Evolutionary conservation across 1,140 invertebrate genomes (phyloP).

Genomic region (Lordiphosa clarofinis): DNA sequence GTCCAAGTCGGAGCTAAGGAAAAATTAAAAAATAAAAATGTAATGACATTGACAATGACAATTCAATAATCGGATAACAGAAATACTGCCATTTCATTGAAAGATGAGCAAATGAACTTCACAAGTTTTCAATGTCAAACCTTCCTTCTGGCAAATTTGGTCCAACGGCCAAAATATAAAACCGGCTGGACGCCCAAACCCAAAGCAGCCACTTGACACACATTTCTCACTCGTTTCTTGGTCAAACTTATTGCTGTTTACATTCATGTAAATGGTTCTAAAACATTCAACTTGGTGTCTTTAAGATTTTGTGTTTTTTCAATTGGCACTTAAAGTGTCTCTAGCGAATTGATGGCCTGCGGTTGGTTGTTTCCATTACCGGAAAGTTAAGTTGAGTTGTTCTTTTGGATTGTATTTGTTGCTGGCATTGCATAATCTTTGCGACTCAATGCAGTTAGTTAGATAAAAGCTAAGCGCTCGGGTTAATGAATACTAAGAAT

Average conservation of each 20-base stretch:
- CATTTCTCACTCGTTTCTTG: slow-evolving; percentile 47
- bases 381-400: slow-evolving; percentile 36
- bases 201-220: slow-evolving; percentile 42
- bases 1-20: slow-evolving; percentile 85
- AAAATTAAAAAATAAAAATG: slow-evolving; percentile 33
- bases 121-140: slow-evolving; percentile 40
- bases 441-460: not conserved
- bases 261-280: slow-evolving; percentile 23
- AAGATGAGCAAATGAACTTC: slow-evolving; percentile 29
- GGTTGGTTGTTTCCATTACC: slow-evolving; percentile 35
- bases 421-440: slow-evolving; percentile 23
- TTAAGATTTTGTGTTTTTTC: slow-evolving; percentile 19
- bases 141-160: slow-evolving; percentile 18
- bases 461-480: too few relatives aligned
- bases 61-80: slow-evolving; percentile 26
- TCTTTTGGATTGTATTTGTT: slow-evolving; percentile 25
- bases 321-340: slow-evolving; percentile 25
- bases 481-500: too few relatives aligned
- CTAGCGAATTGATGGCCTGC: slow-evolving; percentile 16
- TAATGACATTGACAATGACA: slow-evolving; percentile 68
- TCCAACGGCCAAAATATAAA: slow-evolving; percentile 18
- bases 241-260: slow-evolving; percentile 18
- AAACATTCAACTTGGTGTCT: slow-evolving; percentile 15
- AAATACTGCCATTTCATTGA: slow-evolving; percentile 55
- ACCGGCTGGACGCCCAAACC: slow-evolving; percentile 43